Conservation (phyloP, 2,888 invertebrate species). For the Ecdyonurus torrentis region DNA sequence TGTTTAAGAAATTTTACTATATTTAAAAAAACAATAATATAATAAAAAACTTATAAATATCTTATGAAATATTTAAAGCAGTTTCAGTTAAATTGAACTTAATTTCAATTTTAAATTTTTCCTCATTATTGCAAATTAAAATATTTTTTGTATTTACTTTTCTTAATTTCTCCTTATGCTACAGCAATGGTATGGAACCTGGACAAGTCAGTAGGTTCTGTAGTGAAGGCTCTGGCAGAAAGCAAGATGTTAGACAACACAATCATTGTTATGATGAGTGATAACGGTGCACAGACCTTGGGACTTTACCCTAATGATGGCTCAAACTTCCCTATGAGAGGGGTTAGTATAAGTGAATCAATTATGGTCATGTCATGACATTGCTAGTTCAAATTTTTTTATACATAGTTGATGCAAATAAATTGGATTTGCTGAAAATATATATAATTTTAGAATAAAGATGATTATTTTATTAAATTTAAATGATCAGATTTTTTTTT, state of each 20-base stretch:
- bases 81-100: no score
- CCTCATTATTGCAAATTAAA: no score
- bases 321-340: neutral
- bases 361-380: no score
- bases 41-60: no score
- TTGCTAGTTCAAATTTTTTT: neutral
- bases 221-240: neutral
- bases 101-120: no score
- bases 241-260: constrained; percentile 28
- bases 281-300: constrained; percentile 30
- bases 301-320: constrained; percentile 22
- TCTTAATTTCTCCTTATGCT: neutral
- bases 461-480: no score
- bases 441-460: no score
- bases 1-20: no score
- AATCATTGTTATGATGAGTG: constrained; percentile 33
- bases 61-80: no score
- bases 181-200: constrained; percentile 5
- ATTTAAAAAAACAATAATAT: no score
- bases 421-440: neutral
- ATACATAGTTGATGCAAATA: neutral
- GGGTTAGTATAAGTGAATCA: neutral
- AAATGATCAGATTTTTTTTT: no score
- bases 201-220: constrained; percentile 3
- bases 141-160: no score